These are phyloP conservation scores for Heterotis niloticus DNA, from an alignment of 2,113 vertebrate genomes.

Conservation along the genomic window DNA sequence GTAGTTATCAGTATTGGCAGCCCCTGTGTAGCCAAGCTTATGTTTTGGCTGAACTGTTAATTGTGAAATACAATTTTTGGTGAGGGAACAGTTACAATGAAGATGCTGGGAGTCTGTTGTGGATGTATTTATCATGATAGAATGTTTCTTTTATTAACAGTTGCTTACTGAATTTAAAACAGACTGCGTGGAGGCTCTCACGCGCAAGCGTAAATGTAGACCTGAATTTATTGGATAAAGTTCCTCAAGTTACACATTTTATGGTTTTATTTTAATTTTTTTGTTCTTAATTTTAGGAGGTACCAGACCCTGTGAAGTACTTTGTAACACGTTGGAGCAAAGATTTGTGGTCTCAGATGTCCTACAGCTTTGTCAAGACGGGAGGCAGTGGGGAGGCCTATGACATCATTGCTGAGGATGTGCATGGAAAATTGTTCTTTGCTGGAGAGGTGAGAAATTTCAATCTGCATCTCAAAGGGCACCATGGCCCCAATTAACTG, in stretches of 20 bases:
- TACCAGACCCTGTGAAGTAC: slow-evolving; percentile 82
- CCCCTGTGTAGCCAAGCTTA: no score
- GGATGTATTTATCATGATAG: no score
- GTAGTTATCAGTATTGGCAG: no score
- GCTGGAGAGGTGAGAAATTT: slow-evolving; percentile 80
- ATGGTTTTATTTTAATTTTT: neutral
- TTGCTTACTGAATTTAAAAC: neutral
- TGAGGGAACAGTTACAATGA: no score
- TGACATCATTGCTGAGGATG: slow-evolving; percentile 87
- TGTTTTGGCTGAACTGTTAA: no score
- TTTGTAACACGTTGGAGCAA: slow-evolving; percentile 87
- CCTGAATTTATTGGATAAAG: no score
- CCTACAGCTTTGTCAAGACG: slow-evolving; percentile 92
- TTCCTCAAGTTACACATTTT: neutral
- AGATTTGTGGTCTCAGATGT: slow-evolving; percentile 94
- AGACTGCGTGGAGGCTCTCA: neutral
- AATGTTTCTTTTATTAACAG: no score
- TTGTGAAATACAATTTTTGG: no score
- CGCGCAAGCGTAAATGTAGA: no score
- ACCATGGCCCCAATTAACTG: no score
- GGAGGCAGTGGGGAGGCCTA: slow-evolving; percentile 94
- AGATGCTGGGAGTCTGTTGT: no score
- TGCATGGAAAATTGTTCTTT: slow-evolving; percentile 89
- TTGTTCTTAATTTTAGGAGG: slow-evolving; percentile 63
- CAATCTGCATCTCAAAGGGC: neutral